Base-by-base conservation (phyloP, 2,888 invertebrate genomes). In the Oeneis ivallda region DNA sequence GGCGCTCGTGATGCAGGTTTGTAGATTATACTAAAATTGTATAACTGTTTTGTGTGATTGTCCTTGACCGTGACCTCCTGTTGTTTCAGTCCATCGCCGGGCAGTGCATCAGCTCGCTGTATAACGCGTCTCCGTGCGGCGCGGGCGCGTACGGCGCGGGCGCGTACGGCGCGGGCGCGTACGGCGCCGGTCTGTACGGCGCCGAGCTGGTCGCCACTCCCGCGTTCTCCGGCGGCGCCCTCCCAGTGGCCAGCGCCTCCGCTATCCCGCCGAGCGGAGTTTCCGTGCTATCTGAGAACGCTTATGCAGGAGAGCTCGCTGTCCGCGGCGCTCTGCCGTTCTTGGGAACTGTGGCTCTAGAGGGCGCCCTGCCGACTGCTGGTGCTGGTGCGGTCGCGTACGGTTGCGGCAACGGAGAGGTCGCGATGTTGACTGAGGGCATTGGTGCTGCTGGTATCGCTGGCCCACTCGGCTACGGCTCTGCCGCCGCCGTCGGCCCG, bases 321-420 rank as follows among this genome's bases (percentile, higher is more conserved):
- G 56, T 26, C 41, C 41, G 19, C 56, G 56, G 56, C 56, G 56
- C 56, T 56, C 56, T 63, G 37, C 63, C 63, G 19, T 63, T 63
- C 65, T 39, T 65, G 54, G 60, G 65, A 54, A 53, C 65, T 17
- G 65, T 60, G 19, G 45, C 43, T 34, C 58, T 64, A 11, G 64
- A 63, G 37, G 75, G 76, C 17, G 56, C 66, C 0, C 59, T 77
- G 26, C 74, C 77, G 9, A 72, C 77, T 7, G 70, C 69, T 34
- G 80, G 80, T 0, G 69, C 71, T 10, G 78, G 75, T 34, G 69
- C 72, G 3, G 77, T 77, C 2, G 62, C 72, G 10, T 79, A 78
- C 65, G 71, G 77, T 17, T 75, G 78, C 66, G 78, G 81, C 5
- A 72, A 73, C 59, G 75, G 78, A 17, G 68, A 69, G 10, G 62